A percentile compares a stretch with the other conserved stretches of the same genome.
Conservation (phyloP, 2,797 vertebrate species). For the Steatocranus sp. region DNA sequence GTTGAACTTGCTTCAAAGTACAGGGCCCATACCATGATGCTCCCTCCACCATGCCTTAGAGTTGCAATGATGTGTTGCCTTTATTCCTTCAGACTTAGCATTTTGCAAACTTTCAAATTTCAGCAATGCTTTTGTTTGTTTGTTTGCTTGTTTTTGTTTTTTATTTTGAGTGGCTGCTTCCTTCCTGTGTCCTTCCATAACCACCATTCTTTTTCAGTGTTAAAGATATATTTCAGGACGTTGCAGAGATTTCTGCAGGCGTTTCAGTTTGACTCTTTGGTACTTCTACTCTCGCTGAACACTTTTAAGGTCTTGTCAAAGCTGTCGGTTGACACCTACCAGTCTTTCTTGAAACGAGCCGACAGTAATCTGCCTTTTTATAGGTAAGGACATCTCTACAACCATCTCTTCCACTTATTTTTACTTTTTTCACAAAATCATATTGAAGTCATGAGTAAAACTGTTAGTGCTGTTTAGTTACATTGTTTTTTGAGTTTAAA, state of each 20-base stretch:
- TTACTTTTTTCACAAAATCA: neutral
- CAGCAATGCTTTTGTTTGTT: neutral
- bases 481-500: neutral
- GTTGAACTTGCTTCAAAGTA: neutral
- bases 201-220: neutral
- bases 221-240: neutral
- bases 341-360: neutral
- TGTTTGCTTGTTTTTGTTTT: neutral
- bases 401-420: neutral
- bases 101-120: neutral
- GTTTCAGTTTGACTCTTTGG: neutral
- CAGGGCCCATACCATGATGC: neutral
- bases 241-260: neutral
- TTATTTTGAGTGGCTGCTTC: neutral
- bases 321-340: neutral
- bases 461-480: neutral
- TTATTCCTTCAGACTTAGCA: neutral
- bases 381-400: neutral
- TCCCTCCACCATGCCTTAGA: neutral
- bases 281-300: neutral
- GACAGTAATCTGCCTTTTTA: neutral
- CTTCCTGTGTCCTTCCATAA: fast-evolving
- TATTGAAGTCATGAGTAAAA: neutral
- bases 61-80: neutral
- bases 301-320: neutral